Conservation (phyloP, 1,140 invertebrate genomes). For the Sinella curviseta region DNA sequence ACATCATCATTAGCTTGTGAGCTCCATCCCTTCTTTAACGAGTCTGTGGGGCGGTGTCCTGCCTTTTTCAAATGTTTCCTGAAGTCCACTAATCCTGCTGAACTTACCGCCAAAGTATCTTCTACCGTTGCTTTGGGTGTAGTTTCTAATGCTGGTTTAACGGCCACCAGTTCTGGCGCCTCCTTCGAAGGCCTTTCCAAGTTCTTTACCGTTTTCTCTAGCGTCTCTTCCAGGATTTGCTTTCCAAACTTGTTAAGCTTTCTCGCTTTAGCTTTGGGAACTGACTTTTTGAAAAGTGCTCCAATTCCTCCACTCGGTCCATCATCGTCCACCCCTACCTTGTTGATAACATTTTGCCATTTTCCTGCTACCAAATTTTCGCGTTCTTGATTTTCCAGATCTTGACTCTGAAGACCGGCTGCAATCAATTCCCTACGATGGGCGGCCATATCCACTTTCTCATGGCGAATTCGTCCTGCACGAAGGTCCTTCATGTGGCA, state of each 20-base stretch:
- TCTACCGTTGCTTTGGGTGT: neutral
- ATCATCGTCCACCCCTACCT: neutral
- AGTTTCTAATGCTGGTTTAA: neutral
- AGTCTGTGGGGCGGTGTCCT: constrained; percentile 26
- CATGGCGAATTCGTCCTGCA: constrained; percentile 32
- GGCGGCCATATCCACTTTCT: constrained; percentile 47
- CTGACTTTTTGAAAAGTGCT: no score
- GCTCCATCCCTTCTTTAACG: constrained; percentile 17
- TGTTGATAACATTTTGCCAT: constrained; percentile 49
- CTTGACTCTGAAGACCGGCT: constrained; percentile 50
- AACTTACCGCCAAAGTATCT: neutral
- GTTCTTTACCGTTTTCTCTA: constrained; percentile 32
- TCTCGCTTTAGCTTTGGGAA: neutral
- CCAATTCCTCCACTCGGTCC: no score
- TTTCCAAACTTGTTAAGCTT: constrained; percentile 33
- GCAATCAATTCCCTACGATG: constrained; percentile 45
- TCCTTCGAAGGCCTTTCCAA: constrained; percentile 12
- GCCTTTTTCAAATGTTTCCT: constrained; percentile 28
- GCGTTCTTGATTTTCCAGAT: constrained; percentile 50
- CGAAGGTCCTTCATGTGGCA: constrained; percentile 32
- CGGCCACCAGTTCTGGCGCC: neutral
- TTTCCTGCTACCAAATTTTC: constrained; percentile 46
- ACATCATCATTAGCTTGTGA: neutral
- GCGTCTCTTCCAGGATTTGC: constrained; percentile 30
- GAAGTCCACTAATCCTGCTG: constrained; percentile 23